A percentile compares a stretch with the other conserved stretches of the same genome.
Conservation (phyloP, 2,888 invertebrate genomes). For the Philereme transversata region DNA sequence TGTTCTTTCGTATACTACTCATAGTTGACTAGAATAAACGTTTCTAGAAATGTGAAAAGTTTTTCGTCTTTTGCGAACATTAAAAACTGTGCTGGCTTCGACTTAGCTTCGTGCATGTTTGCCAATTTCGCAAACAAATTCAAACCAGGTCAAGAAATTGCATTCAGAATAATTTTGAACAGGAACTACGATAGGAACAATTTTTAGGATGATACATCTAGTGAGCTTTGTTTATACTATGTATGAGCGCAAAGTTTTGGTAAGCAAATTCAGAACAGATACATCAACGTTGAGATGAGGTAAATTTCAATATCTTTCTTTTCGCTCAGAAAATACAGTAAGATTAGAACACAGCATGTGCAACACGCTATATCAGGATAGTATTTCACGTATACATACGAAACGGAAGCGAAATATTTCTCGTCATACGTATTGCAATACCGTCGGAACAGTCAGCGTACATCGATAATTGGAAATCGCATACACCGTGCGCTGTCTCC, state of each 20-base stretch:
- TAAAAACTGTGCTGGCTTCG: constrained; percentile 10
- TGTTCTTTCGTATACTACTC: constrained; percentile 45
- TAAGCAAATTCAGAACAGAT: constrained; percentile 9
- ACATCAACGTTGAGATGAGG: constrained; percentile 21
- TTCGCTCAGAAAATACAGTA: constrained; percentile 40
- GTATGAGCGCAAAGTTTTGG: neutral
- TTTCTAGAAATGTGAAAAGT: constrained; percentile 38
- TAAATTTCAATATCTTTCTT: constrained; percentile 24
- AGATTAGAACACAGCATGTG: constrained; percentile 50
- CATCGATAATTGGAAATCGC: constrained; percentile 68
- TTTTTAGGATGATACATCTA: neutral
- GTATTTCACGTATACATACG: constrained; percentile 41
- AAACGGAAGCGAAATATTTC: constrained; percentile 56
- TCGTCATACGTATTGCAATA: constrained; percentile 56
- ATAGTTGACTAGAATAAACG: constrained; percentile 45
- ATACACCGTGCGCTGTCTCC: constrained; percentile 49
- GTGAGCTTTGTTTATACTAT: neutral
- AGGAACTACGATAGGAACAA: neutral
- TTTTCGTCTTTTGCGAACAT: constrained; percentile 23
- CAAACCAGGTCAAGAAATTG: constrained; percentile 12
- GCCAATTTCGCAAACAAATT: constrained; percentile 13
- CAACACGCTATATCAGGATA: constrained; percentile 33
- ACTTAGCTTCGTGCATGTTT: constrained; percentile 19
- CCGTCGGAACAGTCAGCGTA: constrained; percentile 50
- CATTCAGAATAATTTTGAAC: neutral